Percentiles rank a stretch among this genome's conserved stretches.
phyloP scores from a whole-genome alignment of 1,140 invertebrate species.

The Meloidogyne hapla region DNA sequence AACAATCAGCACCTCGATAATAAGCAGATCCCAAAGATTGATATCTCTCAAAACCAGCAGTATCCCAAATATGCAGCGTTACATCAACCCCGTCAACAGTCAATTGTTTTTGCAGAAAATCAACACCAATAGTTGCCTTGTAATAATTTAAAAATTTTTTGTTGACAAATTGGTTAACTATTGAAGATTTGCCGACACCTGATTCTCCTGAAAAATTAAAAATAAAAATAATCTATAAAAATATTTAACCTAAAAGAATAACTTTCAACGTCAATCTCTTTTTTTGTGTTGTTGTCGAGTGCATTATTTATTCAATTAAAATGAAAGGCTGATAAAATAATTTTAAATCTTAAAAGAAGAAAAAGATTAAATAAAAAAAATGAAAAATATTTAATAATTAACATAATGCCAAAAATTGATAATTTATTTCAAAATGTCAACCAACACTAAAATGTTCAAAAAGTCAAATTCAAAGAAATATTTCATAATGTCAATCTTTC shows the following conservation, averaged over 20 bases:
- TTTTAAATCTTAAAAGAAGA: background rate
- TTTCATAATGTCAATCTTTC: no score
- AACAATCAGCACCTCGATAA: slow-evolving; percentile 97
- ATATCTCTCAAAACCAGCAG: slow-evolving; percentile 87
- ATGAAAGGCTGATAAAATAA: background rate
- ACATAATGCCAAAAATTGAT: no score
- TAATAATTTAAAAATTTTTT: slow-evolving; percentile 99
- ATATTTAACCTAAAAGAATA: slow-evolving; percentile 18
- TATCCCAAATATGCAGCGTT: slow-evolving; percentile 73
- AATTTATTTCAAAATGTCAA: no score
- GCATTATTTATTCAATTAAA: background rate
- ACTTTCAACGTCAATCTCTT: slow-evolving; percentile 18
- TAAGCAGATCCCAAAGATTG: slow-evolving; percentile 85
- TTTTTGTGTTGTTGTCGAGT: background rate
- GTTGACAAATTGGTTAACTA: slow-evolving; percentile 99
- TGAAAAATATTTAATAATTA: no score
- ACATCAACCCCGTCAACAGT: slow-evolving; percentile 96
- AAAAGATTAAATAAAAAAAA: background rate
- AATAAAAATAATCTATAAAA: background rate
- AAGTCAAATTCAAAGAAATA: no score
- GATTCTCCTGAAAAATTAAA: slow-evolving; percentile 48
- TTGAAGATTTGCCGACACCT: slow-evolving; percentile 89
- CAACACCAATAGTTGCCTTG: slow-evolving; percentile 96
- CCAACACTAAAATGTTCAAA: no score
- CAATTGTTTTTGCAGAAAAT: slow-evolving; percentile 98